A percentile compares a stretch with the other conserved stretches of the same genome.
Evolutionary conservation across 1,140 invertebrate species (phyloP).

Genomic region (Heliconius himera): DNA sequence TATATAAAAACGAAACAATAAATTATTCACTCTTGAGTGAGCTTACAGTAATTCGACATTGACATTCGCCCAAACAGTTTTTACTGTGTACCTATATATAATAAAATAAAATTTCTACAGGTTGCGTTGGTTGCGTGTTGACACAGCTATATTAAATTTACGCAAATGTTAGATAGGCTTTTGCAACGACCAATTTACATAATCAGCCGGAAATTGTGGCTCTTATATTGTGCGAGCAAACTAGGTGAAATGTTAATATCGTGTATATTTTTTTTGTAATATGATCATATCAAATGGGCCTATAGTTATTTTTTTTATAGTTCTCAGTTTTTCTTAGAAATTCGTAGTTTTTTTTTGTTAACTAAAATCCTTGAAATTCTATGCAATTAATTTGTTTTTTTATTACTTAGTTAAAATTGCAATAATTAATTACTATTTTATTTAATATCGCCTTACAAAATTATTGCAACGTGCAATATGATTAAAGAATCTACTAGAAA

Average conservation of each 20-base stretch:
- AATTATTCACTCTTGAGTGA: constrained; percentile 33
- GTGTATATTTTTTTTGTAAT: not conserved
- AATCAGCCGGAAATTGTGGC: constrained; percentile 32
- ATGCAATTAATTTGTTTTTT: not conserved
- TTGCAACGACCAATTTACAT: constrained; percentile 54
- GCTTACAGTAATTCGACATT: constrained; percentile 56
- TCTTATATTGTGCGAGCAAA: constrained; percentile 14
- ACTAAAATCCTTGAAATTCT: not conserved
- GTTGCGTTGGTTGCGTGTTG: constrained; percentile 55
- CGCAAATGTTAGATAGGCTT: constrained; percentile 54
- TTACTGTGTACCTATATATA: constrained; percentile 2
- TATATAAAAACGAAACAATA: not conserved
- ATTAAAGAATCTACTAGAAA: not conserved
- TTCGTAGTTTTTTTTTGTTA: too few relatives aligned
- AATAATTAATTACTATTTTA: not conserved
- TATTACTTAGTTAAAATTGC: not conserved
- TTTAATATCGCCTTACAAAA: not conserved
- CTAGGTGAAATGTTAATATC: constrained; percentile 5
- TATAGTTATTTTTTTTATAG: not conserved
- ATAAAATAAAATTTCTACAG: constrained; percentile 51
- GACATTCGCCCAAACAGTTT: constrained; percentile 55
- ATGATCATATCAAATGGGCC: not conserved
- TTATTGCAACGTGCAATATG: not conserved
- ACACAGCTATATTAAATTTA: constrained; percentile 61
- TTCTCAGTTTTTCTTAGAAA: too few relatives aligned